Conservation (phyloP, 2,888 invertebrate genomes). For the Leptopilina drosophilae region DNA sequence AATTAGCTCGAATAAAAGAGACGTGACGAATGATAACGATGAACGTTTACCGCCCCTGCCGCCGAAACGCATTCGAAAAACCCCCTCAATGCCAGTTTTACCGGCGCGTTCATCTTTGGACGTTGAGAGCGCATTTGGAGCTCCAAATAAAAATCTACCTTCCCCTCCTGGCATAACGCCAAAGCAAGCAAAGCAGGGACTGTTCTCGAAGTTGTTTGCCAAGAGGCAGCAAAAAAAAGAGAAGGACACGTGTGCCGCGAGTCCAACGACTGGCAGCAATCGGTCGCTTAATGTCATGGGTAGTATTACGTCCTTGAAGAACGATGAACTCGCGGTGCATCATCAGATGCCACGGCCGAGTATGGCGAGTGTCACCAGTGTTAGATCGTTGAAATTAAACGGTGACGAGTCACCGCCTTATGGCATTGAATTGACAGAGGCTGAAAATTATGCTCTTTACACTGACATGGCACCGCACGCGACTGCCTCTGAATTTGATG, state of each 20-base stretch:
- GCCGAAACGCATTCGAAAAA: constrained; percentile 83
- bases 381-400: constrained; percentile 62
- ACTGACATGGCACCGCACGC: constrained; percentile 92
- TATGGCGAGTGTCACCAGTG: constrained; percentile 63
- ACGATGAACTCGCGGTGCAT: constrained; percentile 18
- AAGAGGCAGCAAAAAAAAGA: constrained; percentile 79
- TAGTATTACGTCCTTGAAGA: constrained; percentile 53
- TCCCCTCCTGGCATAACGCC: constrained; percentile 78
- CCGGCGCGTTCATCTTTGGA: constrained; percentile 61
- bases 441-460: constrained; percentile 92
- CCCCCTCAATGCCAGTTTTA: constrained; percentile 73
- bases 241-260: constrained; percentile 53
- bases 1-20: constrained; percentile 72
- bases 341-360: constrained; percentile 60
- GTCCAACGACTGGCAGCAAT: constrained; percentile 54
- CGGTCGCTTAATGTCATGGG: constrained; percentile 53
- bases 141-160: constrained; percentile 80
- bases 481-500: constrained; percentile 92
- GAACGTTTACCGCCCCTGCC: constrained; percentile 87
- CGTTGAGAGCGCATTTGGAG: constrained; percentile 53
- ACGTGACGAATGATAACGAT: constrained; percentile 77
- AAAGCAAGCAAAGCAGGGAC: constrained; percentile 81
- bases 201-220: constrained; percentile 83
- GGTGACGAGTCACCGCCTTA: constrained; percentile 70
- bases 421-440: constrained; percentile 86